Evolutionary conservation across 2,888 invertebrate genomes (phyloP).

Genomic region (Pammene aurita): DNA sequence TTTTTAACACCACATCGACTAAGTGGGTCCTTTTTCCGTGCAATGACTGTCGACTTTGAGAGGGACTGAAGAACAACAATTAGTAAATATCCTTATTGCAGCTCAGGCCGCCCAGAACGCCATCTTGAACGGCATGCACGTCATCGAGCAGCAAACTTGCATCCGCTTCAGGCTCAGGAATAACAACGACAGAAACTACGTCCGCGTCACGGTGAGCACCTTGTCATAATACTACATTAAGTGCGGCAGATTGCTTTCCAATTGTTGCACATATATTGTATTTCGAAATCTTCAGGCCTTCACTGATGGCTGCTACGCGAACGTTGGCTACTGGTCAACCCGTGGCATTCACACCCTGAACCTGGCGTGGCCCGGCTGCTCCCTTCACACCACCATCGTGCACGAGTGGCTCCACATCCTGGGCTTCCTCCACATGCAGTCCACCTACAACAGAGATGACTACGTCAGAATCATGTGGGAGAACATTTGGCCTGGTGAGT

Average conservation of each 20-base stretch:
- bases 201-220: conserved; percentile 52
- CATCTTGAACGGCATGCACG: conserved; percentile 44
- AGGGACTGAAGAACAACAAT: not conserved
- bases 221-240: not conserved
- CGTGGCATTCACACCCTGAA: conserved; percentile 70
- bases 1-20: too few species aligned
- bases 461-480: conserved; percentile 86
- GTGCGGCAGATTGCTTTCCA: too few species aligned
- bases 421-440: conserved; percentile 66
- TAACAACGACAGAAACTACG: conserved; percentile 46
- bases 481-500: conserved; percentile 82
- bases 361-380: conserved; percentile 70
- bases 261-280: too few species aligned
- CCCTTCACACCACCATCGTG: conserved; percentile 82
- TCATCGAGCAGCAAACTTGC: conserved; percentile 49
- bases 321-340: conserved; percentile 55
- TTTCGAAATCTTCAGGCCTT: conserved; percentile 47
- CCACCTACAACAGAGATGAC: conserved; percentile 56
- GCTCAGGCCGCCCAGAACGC: conserved; percentile 44
- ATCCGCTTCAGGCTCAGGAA: conserved; percentile 49
- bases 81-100: conserved; percentile 5
- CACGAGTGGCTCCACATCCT: conserved; percentile 85
- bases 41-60: too few species aligned
- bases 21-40: too few species aligned
- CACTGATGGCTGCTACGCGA: conserved; percentile 59